Evolutionary conservation across 2,888 invertebrate species (phyloP), one percentile per base, ranked within the genome.

Genomic region (Sicus ferrugineus): DNA sequence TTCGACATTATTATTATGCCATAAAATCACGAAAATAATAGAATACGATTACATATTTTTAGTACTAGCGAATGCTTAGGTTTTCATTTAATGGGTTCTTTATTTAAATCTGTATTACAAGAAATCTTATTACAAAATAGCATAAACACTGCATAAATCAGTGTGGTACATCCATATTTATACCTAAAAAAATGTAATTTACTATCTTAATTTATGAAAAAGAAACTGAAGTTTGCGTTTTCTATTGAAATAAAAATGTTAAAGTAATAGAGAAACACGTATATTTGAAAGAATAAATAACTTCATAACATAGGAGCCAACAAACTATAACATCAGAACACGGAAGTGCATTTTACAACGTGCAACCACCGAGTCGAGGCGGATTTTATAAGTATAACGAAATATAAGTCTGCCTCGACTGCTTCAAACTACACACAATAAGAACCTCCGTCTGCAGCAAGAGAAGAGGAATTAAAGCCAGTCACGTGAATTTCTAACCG

Each of bases 1-100:
- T n/a, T n/a, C n/a, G n/a, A n/a, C n/a, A n/a, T n/a, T n/a, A n/a
- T n/a, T n/a, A n/a, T n/a, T n/a, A n/a, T n/a, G n/a, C n/a, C n/a
- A n/a, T n/a, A n/a, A n/a, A n/a, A n/a, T n/a, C n/a, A n/a, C n/a
- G n/a, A n/a, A n/a, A n/a, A n/a, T n/a, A n/a, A n/a, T n/a, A n/a
- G n/a, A n/a, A n/a, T n/a, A n/a, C n/a, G n/a, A n/a, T n/a, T n/a
- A n/a, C n/a, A n/a, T n/a, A n/a, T n/a, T n/a, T n/a, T n/a, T n/a
- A n/a, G n/a, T n/a, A n/a, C 7, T 34, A 9, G 30, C 16, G n/a
- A 42, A 61, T 38, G 34, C 23, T 61, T 61, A 61, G 34, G 21
- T 38, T 61, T 75, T 79, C 79, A 78, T 78, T 78, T 78, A 78
- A 74, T 78, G 79, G 79, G 77, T 78, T 64, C 42, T 63, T 64